A percentile compares a stretch with the other conserved stretches of the same genome.
Conservation (phyloP, 2,113 vertebrate species). For the Saguinus imperator region DNA sequence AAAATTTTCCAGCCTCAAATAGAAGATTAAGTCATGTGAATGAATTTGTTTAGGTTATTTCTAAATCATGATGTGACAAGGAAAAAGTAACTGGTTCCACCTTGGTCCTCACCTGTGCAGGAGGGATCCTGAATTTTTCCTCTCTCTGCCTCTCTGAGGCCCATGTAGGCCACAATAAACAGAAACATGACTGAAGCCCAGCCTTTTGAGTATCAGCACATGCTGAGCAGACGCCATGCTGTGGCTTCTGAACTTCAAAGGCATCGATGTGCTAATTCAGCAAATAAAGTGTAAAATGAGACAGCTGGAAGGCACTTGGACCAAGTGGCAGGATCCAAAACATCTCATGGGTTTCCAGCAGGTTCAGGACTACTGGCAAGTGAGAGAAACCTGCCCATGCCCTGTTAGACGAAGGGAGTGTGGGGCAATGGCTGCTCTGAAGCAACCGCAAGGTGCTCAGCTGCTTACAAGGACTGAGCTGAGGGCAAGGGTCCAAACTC, state of each 20-base stretch:
- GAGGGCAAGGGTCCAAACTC: neutral
- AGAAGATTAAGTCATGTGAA: neutral
- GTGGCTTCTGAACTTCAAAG: slow-evolving; percentile 32
- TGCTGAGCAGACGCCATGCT: neutral
- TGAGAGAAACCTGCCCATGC: neutral
- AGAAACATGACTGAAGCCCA: slow-evolving; percentile 60
- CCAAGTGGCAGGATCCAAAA: slow-evolving; percentile 35
- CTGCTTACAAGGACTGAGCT: neutral
- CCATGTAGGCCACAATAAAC: slow-evolving; percentile 6
- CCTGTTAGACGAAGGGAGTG: neutral
- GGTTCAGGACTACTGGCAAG: neutral
- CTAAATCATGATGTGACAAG: neutral
- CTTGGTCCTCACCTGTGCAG: neutral
- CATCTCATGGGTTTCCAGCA: neutral
- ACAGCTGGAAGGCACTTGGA: slow-evolving; percentile 62
- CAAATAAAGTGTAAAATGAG: slow-evolving; percentile 48
- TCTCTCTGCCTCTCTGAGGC: slow-evolving; percentile 61
- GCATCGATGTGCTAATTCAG: slow-evolving; percentile 31
- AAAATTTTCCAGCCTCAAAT: neutral
- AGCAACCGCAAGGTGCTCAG: neutral
- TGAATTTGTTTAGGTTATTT: neutral
- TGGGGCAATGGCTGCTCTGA: neutral
- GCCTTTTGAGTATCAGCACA: neutral
- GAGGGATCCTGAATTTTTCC: neutral
- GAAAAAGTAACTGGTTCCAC: neutral